phyloP scores from a whole-genome alignment of 2,797 vertebrate genomes.

The Micropoecilia bifurca region DNA sequence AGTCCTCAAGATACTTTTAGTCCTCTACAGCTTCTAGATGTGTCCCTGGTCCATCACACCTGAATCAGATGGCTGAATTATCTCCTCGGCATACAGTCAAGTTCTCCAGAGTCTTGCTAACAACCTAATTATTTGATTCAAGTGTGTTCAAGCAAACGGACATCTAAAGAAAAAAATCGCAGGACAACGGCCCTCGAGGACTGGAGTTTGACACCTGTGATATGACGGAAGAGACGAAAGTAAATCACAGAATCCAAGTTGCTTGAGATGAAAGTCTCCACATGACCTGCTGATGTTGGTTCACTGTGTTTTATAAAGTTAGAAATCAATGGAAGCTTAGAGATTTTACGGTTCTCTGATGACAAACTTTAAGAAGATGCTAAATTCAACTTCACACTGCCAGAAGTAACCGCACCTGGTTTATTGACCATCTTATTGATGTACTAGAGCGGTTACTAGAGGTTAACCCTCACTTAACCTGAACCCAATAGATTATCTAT shows the following conservation, averaged over 20 bases:
- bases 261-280: neutral
- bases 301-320: neutral
- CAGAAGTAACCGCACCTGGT: neutral
- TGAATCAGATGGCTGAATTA: too few relatives aligned
- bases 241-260: neutral
- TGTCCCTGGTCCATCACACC: too few relatives aligned
- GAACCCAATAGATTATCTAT: neutral
- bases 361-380: neutral
- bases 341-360: neutral
- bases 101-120: too few relatives aligned
- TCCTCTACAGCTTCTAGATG: too few relatives aligned
- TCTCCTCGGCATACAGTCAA: too few relatives aligned
- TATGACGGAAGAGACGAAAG: too few relatives aligned
- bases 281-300: neutral
- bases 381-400: neutral
- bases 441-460: neutral
- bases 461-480: neutral
- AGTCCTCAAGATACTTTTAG: too few relatives aligned
- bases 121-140: too few relatives aligned
- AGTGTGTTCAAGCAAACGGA: too few relatives aligned
- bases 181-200: too few relatives aligned
- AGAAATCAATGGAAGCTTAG: neutral
- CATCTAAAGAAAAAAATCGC: too few relatives aligned
- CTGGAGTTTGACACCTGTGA: too few relatives aligned
- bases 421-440: neutral